phyloP scores from a whole-genome alignment of 2,888 invertebrate genomes.

The Oxystoma pomonae region DNA sequence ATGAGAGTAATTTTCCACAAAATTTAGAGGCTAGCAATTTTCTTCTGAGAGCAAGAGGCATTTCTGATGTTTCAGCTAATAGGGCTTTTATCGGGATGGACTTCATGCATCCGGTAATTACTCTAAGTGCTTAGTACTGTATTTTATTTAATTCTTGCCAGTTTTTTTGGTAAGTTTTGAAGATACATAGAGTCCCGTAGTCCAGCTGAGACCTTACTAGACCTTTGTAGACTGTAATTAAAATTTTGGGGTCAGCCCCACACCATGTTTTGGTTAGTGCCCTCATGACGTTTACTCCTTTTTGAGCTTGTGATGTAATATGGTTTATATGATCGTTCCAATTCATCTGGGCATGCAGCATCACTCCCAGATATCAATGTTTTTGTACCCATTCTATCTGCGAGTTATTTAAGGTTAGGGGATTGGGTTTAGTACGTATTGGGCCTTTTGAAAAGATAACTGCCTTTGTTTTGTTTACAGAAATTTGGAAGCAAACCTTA shows the following conservation, averaged over 20 bases:
- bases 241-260: conserved; percentile 15
- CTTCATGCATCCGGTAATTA: conserved; percentile 15
- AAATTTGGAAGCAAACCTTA: conserved; percentile 7
- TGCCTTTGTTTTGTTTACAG: conserved; percentile 13
- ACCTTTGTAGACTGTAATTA: conserved; percentile 11
- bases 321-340: conserved; percentile 15
- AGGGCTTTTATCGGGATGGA: conserved; percentile 9
- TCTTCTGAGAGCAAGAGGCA: conserved; percentile 7
- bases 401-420: not conserved
- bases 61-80: conserved; percentile 11
- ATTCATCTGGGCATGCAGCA: conserved; percentile 7
- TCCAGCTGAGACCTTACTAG: conserved; percentile 18
- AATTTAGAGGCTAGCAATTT: conserved; percentile 11
- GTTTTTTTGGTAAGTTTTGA: conserved; percentile 1
- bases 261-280: conserved; percentile 15
- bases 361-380: conserved; percentile 15
- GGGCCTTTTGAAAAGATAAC: conserved; percentile 11
- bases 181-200: conserved; percentile 6
- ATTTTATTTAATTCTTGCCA: conserved; percentile 1
- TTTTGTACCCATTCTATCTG: not conserved
- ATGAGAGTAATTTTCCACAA: not conserved
- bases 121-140: conserved; percentile 3
- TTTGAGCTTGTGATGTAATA: conserved; percentile 6
- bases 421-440: not conserved
- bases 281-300: conserved; percentile 17